Base-by-base conservation (phyloP, 2,113 vertebrate species). In the Desmodus rotundus region DNA sequence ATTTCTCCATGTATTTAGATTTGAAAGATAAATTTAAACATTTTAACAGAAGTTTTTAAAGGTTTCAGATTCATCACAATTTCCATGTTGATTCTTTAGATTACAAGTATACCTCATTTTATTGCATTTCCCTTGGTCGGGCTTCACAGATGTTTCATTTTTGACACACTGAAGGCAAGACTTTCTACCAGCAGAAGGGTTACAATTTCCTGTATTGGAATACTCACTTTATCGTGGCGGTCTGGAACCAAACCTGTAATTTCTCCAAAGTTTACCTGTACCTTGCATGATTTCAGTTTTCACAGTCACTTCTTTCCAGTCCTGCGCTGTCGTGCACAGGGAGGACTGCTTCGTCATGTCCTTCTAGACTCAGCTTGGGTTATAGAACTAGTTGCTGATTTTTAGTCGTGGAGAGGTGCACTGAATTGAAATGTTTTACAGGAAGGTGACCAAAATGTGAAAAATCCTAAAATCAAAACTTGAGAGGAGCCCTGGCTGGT, bases 21-120 rank as follows among this genome's bases (percentile, higher is more conserved):
- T 22, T 76, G 76, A 76, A 82, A 89, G 41, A 28, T 67, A 63
- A 6, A 15, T 89, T 92, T 78, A 73, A 77, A 61, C 16, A 20
- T 50, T 82, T 86, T 85, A 88, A 38, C 19, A 91, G 43, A 89
- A 50, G 13, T 36, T 68, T 86, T 86, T 92, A 92, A 91, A 86
- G 28, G 24, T 76, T 19, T 91, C 41, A 33, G 33, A 50, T 68
- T 73, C n/a, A 54, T 72, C 9, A 2, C 33, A 74, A 65, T 52
- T 89, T 89, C 70, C 31, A 17, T n/a, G 87, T 3, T 70, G 54
- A 68, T 78, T 58, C 45, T 74, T 88, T 81, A 63, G 8, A 88
- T 80, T 14, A 41, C 4, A 61, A 81, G 16, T 5, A 38, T 81
- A 41, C 36, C 78, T 81, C 54, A 19, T 56, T 80, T 80, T 38